Percentiles rank a stretch among this genome's conserved stretches.
phyloP scores from a whole-genome alignment of 1,140 invertebrate genomes.

The Potamilus streckersoni region DNA sequence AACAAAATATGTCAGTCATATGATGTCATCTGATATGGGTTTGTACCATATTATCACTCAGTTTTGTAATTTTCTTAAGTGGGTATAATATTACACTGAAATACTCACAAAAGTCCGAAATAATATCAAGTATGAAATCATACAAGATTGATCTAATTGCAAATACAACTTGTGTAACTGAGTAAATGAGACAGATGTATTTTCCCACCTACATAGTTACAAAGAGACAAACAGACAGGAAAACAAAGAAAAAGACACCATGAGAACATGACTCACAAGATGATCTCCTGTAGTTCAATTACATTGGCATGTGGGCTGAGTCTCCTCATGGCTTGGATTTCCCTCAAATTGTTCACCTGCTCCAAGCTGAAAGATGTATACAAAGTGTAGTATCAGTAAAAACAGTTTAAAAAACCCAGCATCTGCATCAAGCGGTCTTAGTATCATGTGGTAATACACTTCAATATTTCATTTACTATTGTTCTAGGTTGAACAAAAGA shows the following conservation, averaged over 20 bases:
- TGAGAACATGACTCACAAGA: slow-evolving; percentile 71
- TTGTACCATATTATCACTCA: too few relatives aligned
- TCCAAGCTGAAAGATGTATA: slow-evolving; percentile 66
- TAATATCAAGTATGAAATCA: not conserved
- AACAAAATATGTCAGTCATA: too few relatives aligned
- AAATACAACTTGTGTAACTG: not conserved
- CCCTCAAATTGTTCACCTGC: slow-evolving; percentile 73
- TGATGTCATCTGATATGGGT: too few relatives aligned
- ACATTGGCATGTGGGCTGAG: slow-evolving; percentile 74
- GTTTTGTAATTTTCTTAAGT: too few relatives aligned
- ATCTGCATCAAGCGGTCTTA: too few relatives aligned
- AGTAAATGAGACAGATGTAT: not conserved
- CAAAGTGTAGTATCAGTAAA: too few relatives aligned
- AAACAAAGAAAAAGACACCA: not conserved
- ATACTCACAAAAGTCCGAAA: not conserved
- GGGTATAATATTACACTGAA: too few relatives aligned
- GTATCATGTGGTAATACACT: too few relatives aligned
- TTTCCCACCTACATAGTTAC: too few relatives aligned
- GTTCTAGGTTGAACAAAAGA: too few relatives aligned
- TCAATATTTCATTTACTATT: too few relatives aligned
- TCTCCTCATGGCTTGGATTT: slow-evolving; percentile 74
- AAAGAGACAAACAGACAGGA: not conserved
- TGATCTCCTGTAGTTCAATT: slow-evolving; percentile 74
- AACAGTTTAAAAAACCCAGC: too few relatives aligned
- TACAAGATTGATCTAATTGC: not conserved